These are phyloP conservation scores for Mesoligia furuncula DNA, from an alignment of 2,888 invertebrate genomes.

Conservation along the genomic window DNA sequence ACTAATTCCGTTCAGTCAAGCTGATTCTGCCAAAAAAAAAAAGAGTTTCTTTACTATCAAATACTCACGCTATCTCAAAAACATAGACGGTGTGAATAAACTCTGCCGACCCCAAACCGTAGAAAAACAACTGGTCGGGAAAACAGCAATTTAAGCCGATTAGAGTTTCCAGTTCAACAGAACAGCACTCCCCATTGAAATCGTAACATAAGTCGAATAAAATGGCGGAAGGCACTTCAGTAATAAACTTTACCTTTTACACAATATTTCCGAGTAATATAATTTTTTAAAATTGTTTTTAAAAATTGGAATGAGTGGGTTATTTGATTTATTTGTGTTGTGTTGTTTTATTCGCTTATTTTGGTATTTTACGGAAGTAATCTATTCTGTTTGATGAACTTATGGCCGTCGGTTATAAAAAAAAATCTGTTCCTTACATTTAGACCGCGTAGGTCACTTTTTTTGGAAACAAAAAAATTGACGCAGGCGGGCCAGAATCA, in stretches of 20 bases:
- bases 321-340: not conserved
- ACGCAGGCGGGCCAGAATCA: not conserved
- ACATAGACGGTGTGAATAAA: not conserved
- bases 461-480: too few relatives aligned
- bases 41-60: not conserved
- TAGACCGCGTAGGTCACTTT: too few relatives aligned
- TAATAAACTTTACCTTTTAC: constrained; percentile 35
- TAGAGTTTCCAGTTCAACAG: constrained; percentile 40
- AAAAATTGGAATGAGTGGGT: not conserved
- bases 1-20: not conserved
- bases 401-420: too few relatives aligned
- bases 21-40: not conserved
- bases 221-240: constrained; percentile 24
- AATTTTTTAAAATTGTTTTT: constrained; percentile 9
- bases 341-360: not conserved
- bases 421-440: too few relatives aligned
- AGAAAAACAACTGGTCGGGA: constrained; percentile 17
- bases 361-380: not conserved
- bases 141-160: constrained; percentile 51
- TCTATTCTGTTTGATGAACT: not conserved
- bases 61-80: not conserved
- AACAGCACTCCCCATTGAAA: constrained; percentile 33
- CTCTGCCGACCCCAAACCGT: constrained; percentile 13
- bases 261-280: constrained; percentile 25
- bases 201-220: constrained; percentile 34